These are phyloP conservation scores for Brachionus koreanus DNA, from an alignment of 1,140 invertebrate species.

Conservation along the genomic window DNA sequence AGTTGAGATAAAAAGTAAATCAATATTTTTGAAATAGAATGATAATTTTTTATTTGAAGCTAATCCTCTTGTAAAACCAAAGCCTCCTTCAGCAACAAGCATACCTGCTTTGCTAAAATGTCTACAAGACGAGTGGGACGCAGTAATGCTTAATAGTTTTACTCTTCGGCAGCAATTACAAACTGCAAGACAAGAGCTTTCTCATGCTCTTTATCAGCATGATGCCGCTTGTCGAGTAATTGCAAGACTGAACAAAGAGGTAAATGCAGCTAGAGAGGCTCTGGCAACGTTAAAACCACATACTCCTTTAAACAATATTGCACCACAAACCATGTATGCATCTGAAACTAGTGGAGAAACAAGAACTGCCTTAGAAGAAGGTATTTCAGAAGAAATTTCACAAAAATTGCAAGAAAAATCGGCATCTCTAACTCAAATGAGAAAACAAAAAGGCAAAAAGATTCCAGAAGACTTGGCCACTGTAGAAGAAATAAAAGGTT, in stretches of 20 bases:
- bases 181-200: constrained; percentile 78
- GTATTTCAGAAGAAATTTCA: constrained; percentile 12
- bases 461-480: constrained; percentile 86
- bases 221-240: constrained; percentile 98
- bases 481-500: constrained; percentile 76
- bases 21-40: constrained; percentile 53
- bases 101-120: constrained; percentile 95
- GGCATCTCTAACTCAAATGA: constrained; percentile 85
- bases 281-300: constrained; percentile 92
- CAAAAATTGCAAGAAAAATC: constrained; percentile 79
- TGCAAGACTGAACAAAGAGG: constrained; percentile 92
- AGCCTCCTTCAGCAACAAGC: constrained; percentile 91
- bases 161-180: constrained; percentile 93
- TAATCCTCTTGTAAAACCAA: constrained; percentile 85
- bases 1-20: constrained; percentile 80
- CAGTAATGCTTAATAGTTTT: constrained; percentile 93
- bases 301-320: neutral
- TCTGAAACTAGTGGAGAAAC: neutral
- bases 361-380: neutral
- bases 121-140: constrained; percentile 99
- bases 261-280: constrained; percentile 92
- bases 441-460: constrained; percentile 83
- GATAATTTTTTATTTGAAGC: constrained; percentile 51
- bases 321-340: neutral
- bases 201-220: constrained; percentile 87